Evolutionary conservation across 2,888 invertebrate species (phyloP), one percentile per base, ranked within the genome.

Genomic region (Harmothoe impar): DNA sequence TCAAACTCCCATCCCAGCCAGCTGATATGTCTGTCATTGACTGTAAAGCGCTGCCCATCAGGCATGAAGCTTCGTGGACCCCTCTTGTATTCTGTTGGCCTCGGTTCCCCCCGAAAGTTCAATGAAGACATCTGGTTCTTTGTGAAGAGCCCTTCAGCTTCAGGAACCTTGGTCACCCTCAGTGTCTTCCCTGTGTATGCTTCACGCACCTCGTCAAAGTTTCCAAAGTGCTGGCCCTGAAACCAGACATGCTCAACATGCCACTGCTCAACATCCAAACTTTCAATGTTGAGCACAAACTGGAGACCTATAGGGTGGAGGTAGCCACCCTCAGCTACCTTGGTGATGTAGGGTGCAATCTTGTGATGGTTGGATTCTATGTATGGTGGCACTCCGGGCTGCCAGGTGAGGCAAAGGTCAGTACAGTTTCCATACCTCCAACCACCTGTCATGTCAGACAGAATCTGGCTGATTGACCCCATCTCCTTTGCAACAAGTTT

Each of bases 1-100:
- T 94, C 92, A 91, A 95, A 94, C 7, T 92, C 90, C 95, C 95
- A 95, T 20, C 93, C 93, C 92, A 94, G 92, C 91, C 94, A 95
- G 7, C 91, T 91, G 1, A 95, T 92, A 81, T 94, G 94, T 0
- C 93, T 92, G 12, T 93, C 94, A n/a, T 93, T 89, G 0, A 95
- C 92, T 0, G 93, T 0, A 62, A n/a, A 62, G 7, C 62, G 62
- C n/a, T 20, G 62, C 3, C 94, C 95, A 51, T 94, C 94, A 0
- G 94, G 94, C 89, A 94, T 94, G 35, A 93, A 92, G 56, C 93
- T 92, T 23, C 89, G 91, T n/a, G 95, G 95, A 20, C 94, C 94
- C 25, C 89, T 43, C 52, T 33, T 33, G 5, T 25, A 10, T 35
- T 15, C n/a, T 10, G 35, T 35, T 0, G 88, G 86, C n/a, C 62